These are phyloP conservation scores for Abrostola tripartita DNA, from an alignment of 2,888 invertebrate species.

Conservation along the genomic window DNA sequence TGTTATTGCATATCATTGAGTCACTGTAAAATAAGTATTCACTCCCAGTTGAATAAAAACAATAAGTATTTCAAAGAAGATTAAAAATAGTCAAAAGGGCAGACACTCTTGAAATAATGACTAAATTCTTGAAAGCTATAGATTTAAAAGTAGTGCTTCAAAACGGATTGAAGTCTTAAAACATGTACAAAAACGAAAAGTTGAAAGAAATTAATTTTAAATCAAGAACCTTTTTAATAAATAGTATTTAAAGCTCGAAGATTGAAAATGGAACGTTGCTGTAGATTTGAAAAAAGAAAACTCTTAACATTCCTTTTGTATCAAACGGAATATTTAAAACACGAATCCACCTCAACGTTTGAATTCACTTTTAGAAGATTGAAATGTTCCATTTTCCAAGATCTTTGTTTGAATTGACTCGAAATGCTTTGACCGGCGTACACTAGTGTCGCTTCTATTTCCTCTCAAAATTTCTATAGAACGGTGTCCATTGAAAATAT, in stretches of 20 bases:
- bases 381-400: slow-evolving; percentile 23
- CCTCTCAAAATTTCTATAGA: not conserved
- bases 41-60: too few species aligned
- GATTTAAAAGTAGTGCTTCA: not conserved
- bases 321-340: slow-evolving; percentile 35
- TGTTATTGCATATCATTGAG: too few species aligned
- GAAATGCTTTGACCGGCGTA: not conserved
- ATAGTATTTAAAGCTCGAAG: slow-evolving; percentile 15
- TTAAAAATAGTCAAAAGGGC: too few species aligned
- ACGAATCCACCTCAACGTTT: slow-evolving; percentile 18
- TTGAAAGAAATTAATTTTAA: not conserved
- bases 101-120: not conserved
- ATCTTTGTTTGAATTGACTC: slow-evolving; percentile 19
- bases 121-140: not conserved
- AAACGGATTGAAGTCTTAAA: not conserved
- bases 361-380: slow-evolving; percentile 18
- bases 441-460: not conserved
- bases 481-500: not conserved
- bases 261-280: slow-evolving; percentile 29
- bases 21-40: too few species aligned
- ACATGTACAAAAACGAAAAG: not conserved
- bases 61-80: too few species aligned
- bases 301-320: slow-evolving; percentile 23
- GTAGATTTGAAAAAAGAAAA: slow-evolving; percentile 26
- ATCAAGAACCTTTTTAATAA: slow-evolving; percentile 13